phyloP scores from a whole-genome alignment of 2,888 invertebrate species.

The Phalera bucephala region DNA sequence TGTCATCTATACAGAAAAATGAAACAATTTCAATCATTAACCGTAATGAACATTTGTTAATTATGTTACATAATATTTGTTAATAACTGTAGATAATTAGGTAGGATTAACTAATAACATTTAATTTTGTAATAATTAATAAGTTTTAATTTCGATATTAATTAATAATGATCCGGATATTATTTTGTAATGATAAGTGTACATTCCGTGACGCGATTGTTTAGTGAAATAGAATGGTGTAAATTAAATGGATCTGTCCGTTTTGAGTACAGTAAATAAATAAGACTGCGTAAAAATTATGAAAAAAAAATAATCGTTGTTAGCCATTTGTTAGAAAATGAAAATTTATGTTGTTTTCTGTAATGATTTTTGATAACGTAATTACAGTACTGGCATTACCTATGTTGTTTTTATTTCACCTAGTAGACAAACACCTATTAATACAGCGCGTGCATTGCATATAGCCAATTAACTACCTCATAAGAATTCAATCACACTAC shows the following conservation, averaged over 20 bases:
- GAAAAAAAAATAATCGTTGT: conserved; percentile 30
- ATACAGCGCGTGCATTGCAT: too few species aligned
- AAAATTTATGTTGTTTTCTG: conserved; percentile 31
- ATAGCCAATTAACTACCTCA: too few species aligned
- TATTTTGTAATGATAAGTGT: conserved; percentile 18
- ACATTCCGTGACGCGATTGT: conserved; percentile 45
- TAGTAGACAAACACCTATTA: too few species aligned
- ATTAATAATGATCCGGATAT: conserved; percentile 22
- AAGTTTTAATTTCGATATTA: conserved; percentile 19
- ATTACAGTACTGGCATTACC: conserved; percentile 41
- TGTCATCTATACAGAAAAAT: too few species aligned
- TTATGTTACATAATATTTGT: conserved; percentile 19
- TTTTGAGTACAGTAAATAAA: conserved; percentile 44
- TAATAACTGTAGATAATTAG: conserved; percentile 23
- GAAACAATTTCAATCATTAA: neutral
- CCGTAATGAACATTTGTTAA: conserved; percentile 5
- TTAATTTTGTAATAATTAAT: conserved; percentile 26
- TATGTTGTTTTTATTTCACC: conserved; percentile 18
- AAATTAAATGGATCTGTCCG: conserved; percentile 36
- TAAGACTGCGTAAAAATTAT: conserved; percentile 60
- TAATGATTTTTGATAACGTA: conserved; percentile 30
- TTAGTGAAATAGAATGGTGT: conserved; percentile 31
- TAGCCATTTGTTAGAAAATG: too few species aligned
- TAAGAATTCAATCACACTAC: too few species aligned
- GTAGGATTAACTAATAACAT: conserved; percentile 10